phyloP scores from a whole-genome alignment of 2,888 invertebrate genomes.

The Rhamphomyia laevipes region DNA sequence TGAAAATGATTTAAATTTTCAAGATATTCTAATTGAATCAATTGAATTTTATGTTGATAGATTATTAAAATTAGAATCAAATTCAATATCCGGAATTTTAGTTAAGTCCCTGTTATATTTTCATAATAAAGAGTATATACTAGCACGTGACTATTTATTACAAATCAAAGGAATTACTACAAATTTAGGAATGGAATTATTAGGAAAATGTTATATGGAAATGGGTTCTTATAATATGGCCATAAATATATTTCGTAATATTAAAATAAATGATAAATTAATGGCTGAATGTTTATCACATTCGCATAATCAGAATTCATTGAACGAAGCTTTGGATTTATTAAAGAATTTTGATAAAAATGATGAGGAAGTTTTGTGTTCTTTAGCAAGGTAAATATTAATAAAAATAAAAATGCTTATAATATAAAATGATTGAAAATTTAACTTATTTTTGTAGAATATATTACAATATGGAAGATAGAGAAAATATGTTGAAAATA shows the following conservation, averaged over 20 bases:
- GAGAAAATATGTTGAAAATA: not conserved
- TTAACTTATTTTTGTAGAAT: conserved; percentile 25
- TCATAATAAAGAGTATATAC: conserved; percentile 42
- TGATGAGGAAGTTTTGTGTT: conserved; percentile 12
- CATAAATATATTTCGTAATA: conserved; percentile 19
- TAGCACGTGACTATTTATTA: conserved; percentile 43
- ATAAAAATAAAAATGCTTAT: too few species aligned
- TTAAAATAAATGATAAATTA: conserved; percentile 15
- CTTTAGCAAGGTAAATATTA: conserved; percentile 25
- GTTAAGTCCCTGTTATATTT: conserved; percentile 47
- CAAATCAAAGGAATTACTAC: conserved; percentile 35
- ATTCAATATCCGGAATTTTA: conserved; percentile 49
- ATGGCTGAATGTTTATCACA: conserved; percentile 26
- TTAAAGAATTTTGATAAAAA: conserved; percentile 23
- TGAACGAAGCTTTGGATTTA: conserved; percentile 39
- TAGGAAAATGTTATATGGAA: conserved; percentile 39
- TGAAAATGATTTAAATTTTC: conserved; percentile 30
- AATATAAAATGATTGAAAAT: conserved; percentile 21
- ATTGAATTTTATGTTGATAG: conserved; percentile 42
- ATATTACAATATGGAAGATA: conserved; percentile 21
- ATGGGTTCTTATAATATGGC: conserved; percentile 44
- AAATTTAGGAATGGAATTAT: conserved; percentile 39
- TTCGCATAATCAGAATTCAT: conserved; percentile 20
- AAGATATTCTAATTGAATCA: conserved; percentile 16
- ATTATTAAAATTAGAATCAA: conserved; percentile 44